phyloP scores from a whole-genome alignment of 1,140 invertebrate species.

The Cyclargus thomasi region DNA sequence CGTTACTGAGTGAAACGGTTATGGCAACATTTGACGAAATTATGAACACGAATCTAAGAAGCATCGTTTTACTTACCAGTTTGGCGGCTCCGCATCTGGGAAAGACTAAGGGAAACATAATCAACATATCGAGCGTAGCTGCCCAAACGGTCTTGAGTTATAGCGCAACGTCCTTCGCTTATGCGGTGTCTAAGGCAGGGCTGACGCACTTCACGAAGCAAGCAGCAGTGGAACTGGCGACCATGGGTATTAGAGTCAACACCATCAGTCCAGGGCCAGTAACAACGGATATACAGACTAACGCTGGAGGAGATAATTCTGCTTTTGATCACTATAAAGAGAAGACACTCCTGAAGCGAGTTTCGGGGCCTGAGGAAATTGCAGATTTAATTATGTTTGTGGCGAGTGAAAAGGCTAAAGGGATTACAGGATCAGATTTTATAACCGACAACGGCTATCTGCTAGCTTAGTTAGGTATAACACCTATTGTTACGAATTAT shows the following conservation, averaged over 20 bases:
- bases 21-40: background rate
- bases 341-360: background rate
- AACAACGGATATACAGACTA: slow-evolving; percentile 13
- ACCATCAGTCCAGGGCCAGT: slow-evolving; percentile 24
- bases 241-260: slow-evolving; percentile 24
- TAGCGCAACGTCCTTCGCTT: background rate
- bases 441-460: slow-evolving; percentile 29
- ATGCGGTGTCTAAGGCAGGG: slow-evolving; percentile 23
- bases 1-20: background rate
- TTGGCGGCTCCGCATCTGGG: background rate
- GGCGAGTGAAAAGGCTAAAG: slow-evolving; percentile 36
- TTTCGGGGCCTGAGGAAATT: slow-evolving; percentile 30
- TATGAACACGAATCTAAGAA: background rate
- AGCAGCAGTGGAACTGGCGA: slow-evolving; percentile 23
- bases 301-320: background rate
- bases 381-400: slow-evolving; percentile 33
- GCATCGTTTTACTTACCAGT: background rate
- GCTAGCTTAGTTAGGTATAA: background rate
- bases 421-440: slow-evolving; percentile 36
- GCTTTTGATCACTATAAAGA: background rate
- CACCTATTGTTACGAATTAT: no score
- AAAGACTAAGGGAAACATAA: background rate
- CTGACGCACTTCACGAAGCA: slow-evolving; percentile 21
- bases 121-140: background rate
- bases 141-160: background rate